Base-by-base conservation (phyloP, 1,140 invertebrate species). In the Meloidogyne floridensis region DNA sequence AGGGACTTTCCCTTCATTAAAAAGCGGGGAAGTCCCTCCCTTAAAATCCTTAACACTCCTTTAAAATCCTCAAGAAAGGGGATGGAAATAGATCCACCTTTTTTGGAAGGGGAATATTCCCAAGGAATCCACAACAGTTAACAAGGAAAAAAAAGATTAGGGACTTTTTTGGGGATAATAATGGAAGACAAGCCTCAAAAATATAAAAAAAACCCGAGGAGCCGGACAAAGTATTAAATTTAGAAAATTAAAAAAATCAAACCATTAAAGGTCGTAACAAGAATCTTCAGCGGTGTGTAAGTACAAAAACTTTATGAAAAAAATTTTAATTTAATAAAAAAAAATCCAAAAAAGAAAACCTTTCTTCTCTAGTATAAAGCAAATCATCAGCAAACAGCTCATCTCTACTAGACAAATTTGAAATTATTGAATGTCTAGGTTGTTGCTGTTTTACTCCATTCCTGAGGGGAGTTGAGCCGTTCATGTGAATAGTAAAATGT, bases 201-300 rank as follows among this genome's bases (percentile, higher is more conserved):
- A 32, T 32, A 32, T 32, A 1, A 0, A 32, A 32, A 32, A 32
- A 32, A 0, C 32, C 32, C 32, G 32, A 32, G 32, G 32, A 32
- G 20, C 32, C 1, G 32, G 32, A 32, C 32, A 0, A 20, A 20
- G 20, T 20, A 20, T 20, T 20, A 20, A 20, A 20, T 8, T 59
- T 75, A 4, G 13, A 75, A 77, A 73, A 15, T 10, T 77, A 20
- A 77, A 75, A 43, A 54, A 42, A 15, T 13, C 1, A 47, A 56
- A 79, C 77, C 88, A 77, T 89, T 89, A 75, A 90, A 89, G 7
- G 88, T 89, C 0, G 87, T 90, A 10, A 84, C 81, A 65, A 83
- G 88, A 75, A 89, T 81, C 13, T 75, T 81, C 9, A 83, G 86
- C 56, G 84, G 78, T 32, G 74, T 47, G 43, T 87, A 90, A 4